Evolutionary conservation across 2,113 vertebrate genomes (phyloP), one percentile per base, ranked within the genome.

Genomic region (Miniopterus natalensis): DNA sequence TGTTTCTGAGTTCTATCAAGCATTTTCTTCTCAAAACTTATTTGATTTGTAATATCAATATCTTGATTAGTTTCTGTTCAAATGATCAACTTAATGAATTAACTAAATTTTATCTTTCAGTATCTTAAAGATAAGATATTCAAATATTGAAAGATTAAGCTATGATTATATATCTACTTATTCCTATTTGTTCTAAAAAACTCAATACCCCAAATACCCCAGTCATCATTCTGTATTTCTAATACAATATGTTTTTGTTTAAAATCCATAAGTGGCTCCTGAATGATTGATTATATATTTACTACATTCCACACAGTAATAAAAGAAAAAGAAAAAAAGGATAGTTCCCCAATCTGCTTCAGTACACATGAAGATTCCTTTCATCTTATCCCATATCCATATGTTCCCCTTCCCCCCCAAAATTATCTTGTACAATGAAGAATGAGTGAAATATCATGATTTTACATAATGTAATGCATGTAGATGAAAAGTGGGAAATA

Each of bases 391-490:
- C 14, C 23, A 85, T 10, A 47, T n/a, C 45, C 13, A 17, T 8
- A 25, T 11, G 7, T n/a, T 6, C 0, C 4, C 18, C 9, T 9
- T 0, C 3, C 18, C 36, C 10, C 49, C 29, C 31, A 10, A 80
- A 40, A n/a, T 42, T 84, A 89, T 42, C 8, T 53, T 80, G 12
- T n/a, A 45, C 4, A 84, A 49, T 45, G n/a, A 42, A 88, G n/a
- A 92, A 96, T 81, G 59, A 51, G 61, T 84, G 80, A 66, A 73
- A 40, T 63, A 73, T 20, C 23, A 45, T 53, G 49, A 7, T 83
- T 92, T 96, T 68, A 86, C n/a, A 84, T 31, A 73, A 88, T 40
- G 25, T 63, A 73, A 77, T 36, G 70, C 68, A 55, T 73, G 51
- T 21, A 4, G 45, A 89, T 80, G 84, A 80, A 83, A 95, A 36